Evolutionary conservation across 2,113 vertebrate species (phyloP).

Genomic region (Crotalus horridus): DNA sequence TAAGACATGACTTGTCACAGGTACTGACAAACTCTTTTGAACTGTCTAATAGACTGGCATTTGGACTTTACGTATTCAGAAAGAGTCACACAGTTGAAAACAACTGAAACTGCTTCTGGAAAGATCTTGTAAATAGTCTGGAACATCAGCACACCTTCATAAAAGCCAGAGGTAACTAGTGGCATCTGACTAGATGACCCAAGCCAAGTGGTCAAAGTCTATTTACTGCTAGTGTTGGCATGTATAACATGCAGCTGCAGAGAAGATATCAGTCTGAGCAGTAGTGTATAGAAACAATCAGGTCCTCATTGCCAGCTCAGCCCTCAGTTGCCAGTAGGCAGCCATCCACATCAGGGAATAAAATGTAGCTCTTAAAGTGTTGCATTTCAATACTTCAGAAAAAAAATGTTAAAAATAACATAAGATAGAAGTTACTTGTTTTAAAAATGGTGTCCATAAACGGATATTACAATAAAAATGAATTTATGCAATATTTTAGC

Average conservation of each 20-base stretch:
- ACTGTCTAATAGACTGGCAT: background rate
- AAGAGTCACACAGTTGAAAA: background rate
- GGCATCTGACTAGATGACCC: background rate
- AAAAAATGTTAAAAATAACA: background rate
- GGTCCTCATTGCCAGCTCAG: conserved; percentile 45
- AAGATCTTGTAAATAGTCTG: rapidly evolving
- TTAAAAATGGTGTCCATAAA: background rate
- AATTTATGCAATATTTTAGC: background rate
- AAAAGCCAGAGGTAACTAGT: background rate
- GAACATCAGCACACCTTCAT: background rate
- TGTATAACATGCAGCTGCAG: conserved; percentile 45
- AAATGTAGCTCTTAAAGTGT: background rate
- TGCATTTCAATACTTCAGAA: background rate
- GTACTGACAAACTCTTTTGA: background rate
- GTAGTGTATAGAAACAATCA: conserved; percentile 38
- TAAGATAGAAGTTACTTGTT: background rate
- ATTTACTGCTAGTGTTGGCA: conserved; percentile 28
- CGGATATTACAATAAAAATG: background rate
- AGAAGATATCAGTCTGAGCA: conserved; percentile 36
- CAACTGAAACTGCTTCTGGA: background rate
- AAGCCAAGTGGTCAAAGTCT: conserved; percentile 35
- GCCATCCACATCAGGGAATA: background rate
- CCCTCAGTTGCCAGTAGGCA: background rate
- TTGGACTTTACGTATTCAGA: background rate
- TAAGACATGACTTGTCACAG: background rate